Conservation (phyloP, 2,797 vertebrate species). For the Taenioides sp. region DNA sequence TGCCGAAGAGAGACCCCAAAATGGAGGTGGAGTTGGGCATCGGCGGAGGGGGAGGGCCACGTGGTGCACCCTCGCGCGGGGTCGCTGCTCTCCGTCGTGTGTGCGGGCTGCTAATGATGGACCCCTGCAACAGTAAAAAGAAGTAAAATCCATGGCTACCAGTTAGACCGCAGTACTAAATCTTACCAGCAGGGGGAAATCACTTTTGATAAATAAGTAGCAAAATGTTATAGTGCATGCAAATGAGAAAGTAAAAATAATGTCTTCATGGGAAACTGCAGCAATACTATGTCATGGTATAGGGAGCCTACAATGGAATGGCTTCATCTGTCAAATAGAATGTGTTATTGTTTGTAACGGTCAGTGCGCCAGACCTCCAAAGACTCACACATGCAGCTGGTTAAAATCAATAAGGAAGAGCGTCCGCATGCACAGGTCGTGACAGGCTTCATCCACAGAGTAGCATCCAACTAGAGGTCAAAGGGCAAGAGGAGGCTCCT, state of each 20-base stretch:
- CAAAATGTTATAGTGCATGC: constrained; percentile 75
- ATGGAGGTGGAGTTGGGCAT: constrained; percentile 86
- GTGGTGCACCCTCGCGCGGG: constrained; percentile 84
- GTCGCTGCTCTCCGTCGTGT: constrained; percentile 89
- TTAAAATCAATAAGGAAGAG: constrained; percentile 66
- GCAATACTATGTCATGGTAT: constrained; percentile 48
- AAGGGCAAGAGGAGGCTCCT: constrained; percentile 57
- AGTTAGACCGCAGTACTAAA: constrained; percentile 37
- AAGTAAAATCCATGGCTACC: constrained; percentile 43
- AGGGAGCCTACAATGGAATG: constrained; percentile 40
- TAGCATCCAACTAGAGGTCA: constrained; percentile 65
- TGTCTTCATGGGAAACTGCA: constrained; percentile 66
- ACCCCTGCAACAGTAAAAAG: constrained; percentile 87
- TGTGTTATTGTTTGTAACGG: constrained; percentile 45
- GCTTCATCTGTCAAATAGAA: constrained; percentile 44
- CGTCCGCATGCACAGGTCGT: constrained; percentile 75
- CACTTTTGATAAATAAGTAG: constrained; percentile 67
- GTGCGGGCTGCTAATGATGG: constrained; percentile 99
- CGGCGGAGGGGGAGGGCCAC: constrained; percentile 78
- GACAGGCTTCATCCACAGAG: constrained; percentile 69
- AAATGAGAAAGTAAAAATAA: constrained; percentile 71
- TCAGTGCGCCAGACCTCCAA: constrained; percentile 58
- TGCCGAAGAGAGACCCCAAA: constrained; percentile 92
- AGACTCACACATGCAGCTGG: constrained; percentile 76
- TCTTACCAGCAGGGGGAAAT: constrained; percentile 41